These are phyloP conservation scores for Drosophila picticornis DNA, from an alignment of 2,888 invertebrate genomes.

Conservation along the genomic window DNA sequence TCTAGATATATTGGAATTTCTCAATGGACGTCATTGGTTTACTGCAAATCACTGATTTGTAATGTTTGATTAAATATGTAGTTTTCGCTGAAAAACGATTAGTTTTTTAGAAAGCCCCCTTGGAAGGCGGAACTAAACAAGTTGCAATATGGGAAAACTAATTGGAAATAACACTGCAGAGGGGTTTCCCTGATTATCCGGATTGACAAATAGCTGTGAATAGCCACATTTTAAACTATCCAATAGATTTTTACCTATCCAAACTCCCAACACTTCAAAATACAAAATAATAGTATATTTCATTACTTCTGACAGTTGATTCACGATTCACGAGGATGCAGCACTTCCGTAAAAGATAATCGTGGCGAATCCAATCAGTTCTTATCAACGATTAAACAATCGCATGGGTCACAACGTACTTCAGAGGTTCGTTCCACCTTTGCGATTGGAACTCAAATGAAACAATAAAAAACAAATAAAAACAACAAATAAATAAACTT, in stretches of 20 bases:
- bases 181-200: background rate
- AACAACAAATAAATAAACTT: slow-evolving; percentile 7
- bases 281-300: background rate
- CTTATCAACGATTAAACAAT: slow-evolving; percentile 48
- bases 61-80: slow-evolving; percentile 15
- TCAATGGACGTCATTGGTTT: background rate
- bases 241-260: background rate
- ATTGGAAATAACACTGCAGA: background rate
- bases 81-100: background rate
- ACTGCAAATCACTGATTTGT: slow-evolving; percentile 3
- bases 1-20: background rate
- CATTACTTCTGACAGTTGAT: background rate
- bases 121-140: slow-evolving; percentile 4
- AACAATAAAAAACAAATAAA: background rate
- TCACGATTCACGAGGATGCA: background rate
- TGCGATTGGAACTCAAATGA: slow-evolving; percentile 9
- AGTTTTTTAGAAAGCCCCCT: slow-evolving; percentile 4
- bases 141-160: background rate
- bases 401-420: slow-evolving; percentile 10
- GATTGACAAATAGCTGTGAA: background rate
- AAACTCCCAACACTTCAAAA: background rate
- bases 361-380: slow-evolving; percentile 15
- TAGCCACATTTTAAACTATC: background rate
- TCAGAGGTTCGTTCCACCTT: slow-evolving; percentile 15
- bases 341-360: slow-evolving; percentile 55